Evolutionary conservation across 2,797 vertebrate genomes (phyloP).

Genomic region (Alfaro cultratus): DNA sequence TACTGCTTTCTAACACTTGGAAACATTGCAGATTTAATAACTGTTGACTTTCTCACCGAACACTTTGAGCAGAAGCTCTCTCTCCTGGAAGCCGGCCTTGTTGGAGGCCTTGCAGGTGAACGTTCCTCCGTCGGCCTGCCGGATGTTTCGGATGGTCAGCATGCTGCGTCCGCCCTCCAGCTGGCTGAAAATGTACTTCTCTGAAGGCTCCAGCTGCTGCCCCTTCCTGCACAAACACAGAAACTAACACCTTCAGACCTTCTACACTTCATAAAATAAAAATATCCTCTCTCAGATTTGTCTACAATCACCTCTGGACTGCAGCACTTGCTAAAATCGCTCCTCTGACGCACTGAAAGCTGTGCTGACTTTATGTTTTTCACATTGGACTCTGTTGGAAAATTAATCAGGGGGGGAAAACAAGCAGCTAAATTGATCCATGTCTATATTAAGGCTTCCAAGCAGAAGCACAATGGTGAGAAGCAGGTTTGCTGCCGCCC

Average conservation of each 20-base stretch:
- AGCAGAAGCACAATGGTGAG: constrained; percentile 41
- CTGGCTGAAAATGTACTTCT: constrained; percentile 83
- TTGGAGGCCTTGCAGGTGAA: constrained; percentile 92
- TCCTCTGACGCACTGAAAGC: constrained; percentile 15
- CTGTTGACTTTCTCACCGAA: constrained; percentile 87
- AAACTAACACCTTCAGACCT: neutral
- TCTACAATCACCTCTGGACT: constrained; percentile 2
- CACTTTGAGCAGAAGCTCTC: constrained; percentile 92
- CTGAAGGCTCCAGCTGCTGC: constrained; percentile 88
- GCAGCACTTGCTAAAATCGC: constrained; percentile 35
- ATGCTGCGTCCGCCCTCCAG: constrained; percentile 86
- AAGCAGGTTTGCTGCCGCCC: constrained; percentile 33
- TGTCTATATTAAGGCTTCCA: constrained; percentile 57
- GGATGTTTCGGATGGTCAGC: constrained; percentile 90
- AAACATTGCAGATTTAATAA: neutral
- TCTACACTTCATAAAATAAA: neutral
- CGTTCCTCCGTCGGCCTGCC: constrained; percentile 86
- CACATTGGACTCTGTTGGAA: constrained; percentile 49
- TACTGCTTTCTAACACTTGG: neutral
- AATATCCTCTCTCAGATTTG: neutral
- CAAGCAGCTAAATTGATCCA: constrained; percentile 44
- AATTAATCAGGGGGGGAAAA: constrained; percentile 41
- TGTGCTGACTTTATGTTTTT: constrained; percentile 47
- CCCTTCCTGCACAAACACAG: constrained; percentile 82
- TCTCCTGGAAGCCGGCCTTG: constrained; percentile 93